These are phyloP conservation scores for Drosophila flavopinicola DNA, from an alignment of 2,888 invertebrate species.

Conservation along the genomic window DNA sequence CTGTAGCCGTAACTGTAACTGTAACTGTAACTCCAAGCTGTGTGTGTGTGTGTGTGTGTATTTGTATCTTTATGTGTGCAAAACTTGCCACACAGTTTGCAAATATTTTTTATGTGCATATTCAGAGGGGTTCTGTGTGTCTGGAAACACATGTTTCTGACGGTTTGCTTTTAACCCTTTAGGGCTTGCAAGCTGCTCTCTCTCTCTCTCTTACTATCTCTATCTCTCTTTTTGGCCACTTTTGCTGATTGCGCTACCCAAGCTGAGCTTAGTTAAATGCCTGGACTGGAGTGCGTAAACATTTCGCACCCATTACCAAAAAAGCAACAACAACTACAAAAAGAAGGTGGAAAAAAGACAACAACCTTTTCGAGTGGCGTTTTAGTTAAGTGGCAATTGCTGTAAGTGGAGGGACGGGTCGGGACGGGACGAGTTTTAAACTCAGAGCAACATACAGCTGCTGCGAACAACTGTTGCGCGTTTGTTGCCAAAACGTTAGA, in stretches of 20 bases:
- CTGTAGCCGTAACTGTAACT: neutral
- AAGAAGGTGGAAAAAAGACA: slow-evolving; percentile 3
- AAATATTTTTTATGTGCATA: slow-evolving; percentile 64
- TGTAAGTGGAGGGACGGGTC: slow-evolving; percentile 36
- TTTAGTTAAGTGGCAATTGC: slow-evolving; percentile 54
- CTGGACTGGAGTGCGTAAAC: neutral
- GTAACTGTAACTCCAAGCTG: slow-evolving; percentile 18
- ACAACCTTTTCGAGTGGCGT: slow-evolving; percentile 34
- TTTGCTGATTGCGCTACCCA: slow-evolving; percentile 62
- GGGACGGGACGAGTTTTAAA: slow-evolving; percentile 9
- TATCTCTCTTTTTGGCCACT: slow-evolving; percentile 58
- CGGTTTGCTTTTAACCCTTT: slow-evolving; percentile 18
- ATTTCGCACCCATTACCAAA: neutral
- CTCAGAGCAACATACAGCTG: slow-evolving; percentile 36
- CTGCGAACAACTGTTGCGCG: slow-evolving; percentile 64
- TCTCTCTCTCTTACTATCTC: too few relatives aligned
- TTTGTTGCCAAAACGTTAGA: slow-evolving; percentile 25
- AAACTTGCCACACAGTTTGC: slow-evolving; percentile 46
- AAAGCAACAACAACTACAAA: neutral
- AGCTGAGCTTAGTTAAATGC: slow-evolving; percentile 4
- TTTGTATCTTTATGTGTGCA: slow-evolving; percentile 17
- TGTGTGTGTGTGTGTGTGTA: slow-evolving; percentile 20
- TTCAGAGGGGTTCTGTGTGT: slow-evolving; percentile 6
- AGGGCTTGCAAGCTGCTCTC: slow-evolving; percentile 24
- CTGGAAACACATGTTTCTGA: slow-evolving; percentile 16